These are phyloP conservation scores for Nymphalis urticae DNA, from an alignment of 2,888 invertebrate genomes.

Conservation along the genomic window DNA sequence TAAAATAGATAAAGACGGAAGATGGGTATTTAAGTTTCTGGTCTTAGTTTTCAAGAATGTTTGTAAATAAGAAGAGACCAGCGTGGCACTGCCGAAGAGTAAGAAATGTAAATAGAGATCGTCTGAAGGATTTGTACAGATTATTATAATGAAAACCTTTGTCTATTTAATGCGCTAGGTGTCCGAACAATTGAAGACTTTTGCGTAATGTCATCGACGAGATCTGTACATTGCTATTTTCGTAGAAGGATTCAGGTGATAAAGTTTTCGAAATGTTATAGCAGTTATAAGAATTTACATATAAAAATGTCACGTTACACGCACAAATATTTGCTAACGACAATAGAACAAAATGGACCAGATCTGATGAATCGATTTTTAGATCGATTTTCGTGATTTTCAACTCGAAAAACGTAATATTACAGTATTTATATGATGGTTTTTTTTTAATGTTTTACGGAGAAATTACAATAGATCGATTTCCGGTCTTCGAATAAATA, in stretches of 20 bases:
- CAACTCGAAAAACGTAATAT: not conserved
- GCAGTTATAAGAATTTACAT: not conserved
- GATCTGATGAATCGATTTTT: not conserved
- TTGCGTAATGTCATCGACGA: not conserved
- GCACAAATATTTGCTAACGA: not conserved
- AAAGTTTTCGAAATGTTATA: not conserved
- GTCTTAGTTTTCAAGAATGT: slow-evolving; percentile 36
- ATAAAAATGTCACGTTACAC: not conserved
- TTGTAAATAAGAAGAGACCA: slow-evolving; percentile 53
- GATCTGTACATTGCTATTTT: not conserved
- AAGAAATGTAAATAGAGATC: slow-evolving; percentile 52
- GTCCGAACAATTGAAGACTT: not conserved
- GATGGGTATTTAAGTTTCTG: not conserved
- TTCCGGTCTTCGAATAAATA: too few relatives aligned
- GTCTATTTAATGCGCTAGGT: slow-evolving; percentile 20
- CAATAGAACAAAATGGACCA: not conserved
- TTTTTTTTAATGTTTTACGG: not conserved
- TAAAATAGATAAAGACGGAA: not conserved
- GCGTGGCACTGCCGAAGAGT: slow-evolving; percentile 69
- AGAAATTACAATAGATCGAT: too few relatives aligned
- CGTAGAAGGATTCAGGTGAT: not conserved
- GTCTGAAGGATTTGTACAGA: slow-evolving; percentile 21
- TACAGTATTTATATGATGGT: not conserved
- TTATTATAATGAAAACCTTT: slow-evolving; percentile 18
- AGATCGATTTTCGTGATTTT: not conserved